Conservation (phyloP, 2,888 invertebrate genomes). For the Mystacides longicornis region DNA sequence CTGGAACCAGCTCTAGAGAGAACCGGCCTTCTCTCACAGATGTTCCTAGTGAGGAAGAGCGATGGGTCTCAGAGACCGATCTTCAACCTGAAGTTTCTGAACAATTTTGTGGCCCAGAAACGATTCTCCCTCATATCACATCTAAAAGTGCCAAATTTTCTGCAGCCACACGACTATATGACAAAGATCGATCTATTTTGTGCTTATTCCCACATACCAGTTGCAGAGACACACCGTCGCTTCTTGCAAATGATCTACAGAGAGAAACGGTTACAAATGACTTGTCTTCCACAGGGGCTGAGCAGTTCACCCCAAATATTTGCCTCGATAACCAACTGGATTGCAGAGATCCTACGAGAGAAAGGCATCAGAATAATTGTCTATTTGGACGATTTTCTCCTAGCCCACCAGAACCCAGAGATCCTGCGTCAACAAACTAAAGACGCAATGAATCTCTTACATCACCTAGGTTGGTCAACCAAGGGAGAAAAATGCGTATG, state of each 20-base stretch:
- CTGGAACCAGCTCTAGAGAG: not conserved
- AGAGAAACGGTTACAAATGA: not conserved
- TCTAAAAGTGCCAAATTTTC: conserved; percentile 1
- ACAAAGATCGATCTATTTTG: not conserved
- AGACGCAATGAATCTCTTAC: conserved; percentile 2
- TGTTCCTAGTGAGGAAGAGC: conserved; percentile 2
- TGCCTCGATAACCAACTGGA: conserved; percentile 2
- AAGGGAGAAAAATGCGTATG: conserved; percentile 24
- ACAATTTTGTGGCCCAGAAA: not conserved
- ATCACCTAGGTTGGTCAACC: conserved; percentile 23
- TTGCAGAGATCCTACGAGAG: conserved; percentile 3
- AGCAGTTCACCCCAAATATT: not conserved
- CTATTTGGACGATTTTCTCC: conserved; percentile 8
- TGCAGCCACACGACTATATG: not conserved
- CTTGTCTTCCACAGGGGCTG: conserved; percentile 1
- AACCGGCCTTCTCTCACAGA: not conserved
- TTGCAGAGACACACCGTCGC: not conserved
- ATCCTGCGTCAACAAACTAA: not conserved
- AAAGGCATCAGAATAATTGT: conserved; percentile 3
- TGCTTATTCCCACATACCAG: conserved; percentile 4
- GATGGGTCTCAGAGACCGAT: not conserved
- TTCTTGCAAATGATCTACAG: not conserved
- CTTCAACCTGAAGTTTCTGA: not conserved
- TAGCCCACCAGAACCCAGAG: conserved; percentile 2
- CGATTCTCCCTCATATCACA: not conserved